Evolutionary conservation across 2,888 invertebrate genomes (phyloP).

Genomic region (Melinaea marsaeus): DNA sequence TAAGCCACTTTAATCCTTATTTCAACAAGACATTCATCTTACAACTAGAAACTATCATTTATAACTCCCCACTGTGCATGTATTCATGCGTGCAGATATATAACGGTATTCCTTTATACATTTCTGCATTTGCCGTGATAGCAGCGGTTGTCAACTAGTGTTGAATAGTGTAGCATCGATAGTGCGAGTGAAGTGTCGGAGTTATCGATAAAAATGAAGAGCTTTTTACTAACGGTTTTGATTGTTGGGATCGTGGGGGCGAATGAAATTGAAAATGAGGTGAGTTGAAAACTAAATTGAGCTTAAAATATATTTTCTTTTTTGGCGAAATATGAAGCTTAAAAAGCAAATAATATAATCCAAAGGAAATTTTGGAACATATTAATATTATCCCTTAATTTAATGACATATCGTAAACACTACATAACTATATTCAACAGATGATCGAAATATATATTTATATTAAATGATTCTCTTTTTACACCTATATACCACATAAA

Average conservation of each 20-base stretch:
- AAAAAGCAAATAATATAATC: slow-evolving; percentile 5
- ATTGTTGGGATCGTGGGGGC: slow-evolving; percentile 63
- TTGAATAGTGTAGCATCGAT: slow-evolving; percentile 11
- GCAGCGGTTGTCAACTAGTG: slow-evolving; percentile 37
- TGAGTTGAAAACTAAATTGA: slow-evolving; percentile 38
- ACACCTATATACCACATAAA: too few species aligned
- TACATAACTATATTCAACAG: too few species aligned
- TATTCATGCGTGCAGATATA: slow-evolving; percentile 60
- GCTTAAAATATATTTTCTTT: background rate
- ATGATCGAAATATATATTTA: too few species aligned
- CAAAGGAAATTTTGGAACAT: too few species aligned
- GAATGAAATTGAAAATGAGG: slow-evolving; percentile 65
- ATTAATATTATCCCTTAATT: too few species aligned
- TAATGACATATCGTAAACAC: too few species aligned
- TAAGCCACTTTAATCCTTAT: background rate
- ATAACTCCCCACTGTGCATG: slow-evolving; percentile 53
- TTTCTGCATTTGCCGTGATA: slow-evolving; percentile 60
- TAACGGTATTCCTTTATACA: slow-evolving; percentile 51
- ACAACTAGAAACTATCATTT: slow-evolving; percentile 26
- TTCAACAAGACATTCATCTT: background rate
- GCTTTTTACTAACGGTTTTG: slow-evolving; percentile 57
- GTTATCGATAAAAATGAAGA: slow-evolving; percentile 54
- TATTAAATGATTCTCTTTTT: too few species aligned
- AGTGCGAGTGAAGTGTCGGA: slow-evolving; percentile 55
- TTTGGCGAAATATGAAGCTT: background rate